Evolutionary conservation across 2,888 invertebrate species (phyloP).

Genomic region (Cephus pygmeus): DNA sequence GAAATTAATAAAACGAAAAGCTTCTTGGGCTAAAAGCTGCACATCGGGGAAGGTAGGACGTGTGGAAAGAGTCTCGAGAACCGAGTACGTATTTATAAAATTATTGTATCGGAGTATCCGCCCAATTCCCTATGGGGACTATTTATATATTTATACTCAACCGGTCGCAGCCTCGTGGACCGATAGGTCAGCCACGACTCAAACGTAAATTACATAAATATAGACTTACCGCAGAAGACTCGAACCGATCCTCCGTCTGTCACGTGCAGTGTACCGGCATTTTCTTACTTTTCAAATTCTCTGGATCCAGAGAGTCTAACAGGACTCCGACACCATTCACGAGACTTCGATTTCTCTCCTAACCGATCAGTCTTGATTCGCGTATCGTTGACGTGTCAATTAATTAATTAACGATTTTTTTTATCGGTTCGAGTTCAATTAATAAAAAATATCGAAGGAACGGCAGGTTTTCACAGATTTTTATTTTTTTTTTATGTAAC

Average conservation of each 20-base stretch:
- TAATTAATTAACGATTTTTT: not conserved
- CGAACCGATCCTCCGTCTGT: slow-evolving; percentile 52
- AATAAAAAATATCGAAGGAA: not conserved
- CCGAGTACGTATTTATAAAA: not conserved
- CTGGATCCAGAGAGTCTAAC: not conserved
- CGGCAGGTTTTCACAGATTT: not conserved
- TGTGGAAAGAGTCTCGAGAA: not conserved
- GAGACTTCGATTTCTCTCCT: not conserved
- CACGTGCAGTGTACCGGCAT: slow-evolving; percentile 51
- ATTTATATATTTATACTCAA: not conserved
- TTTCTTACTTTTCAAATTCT: slow-evolving; percentile 27
- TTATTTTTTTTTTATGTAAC: not conserved
- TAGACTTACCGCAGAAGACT: slow-evolving; percentile 44
- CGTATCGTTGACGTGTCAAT: not conserved
- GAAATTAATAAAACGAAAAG: not conserved
- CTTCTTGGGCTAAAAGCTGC: not conserved
- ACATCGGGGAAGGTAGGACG: not conserved
- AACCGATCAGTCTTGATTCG: not conserved
- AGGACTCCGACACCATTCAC: not conserved
- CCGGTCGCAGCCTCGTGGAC: not conserved
- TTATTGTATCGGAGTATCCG: not conserved
- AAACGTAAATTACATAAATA: not conserved
- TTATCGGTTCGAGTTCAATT: not conserved
- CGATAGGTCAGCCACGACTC: not conserved
- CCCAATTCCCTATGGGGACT: not conserved